Evolutionary conservation across 2,113 vertebrate genomes (phyloP), one percentile per base, ranked within the genome.

Genomic region (Vulpes lagopus): DNA sequence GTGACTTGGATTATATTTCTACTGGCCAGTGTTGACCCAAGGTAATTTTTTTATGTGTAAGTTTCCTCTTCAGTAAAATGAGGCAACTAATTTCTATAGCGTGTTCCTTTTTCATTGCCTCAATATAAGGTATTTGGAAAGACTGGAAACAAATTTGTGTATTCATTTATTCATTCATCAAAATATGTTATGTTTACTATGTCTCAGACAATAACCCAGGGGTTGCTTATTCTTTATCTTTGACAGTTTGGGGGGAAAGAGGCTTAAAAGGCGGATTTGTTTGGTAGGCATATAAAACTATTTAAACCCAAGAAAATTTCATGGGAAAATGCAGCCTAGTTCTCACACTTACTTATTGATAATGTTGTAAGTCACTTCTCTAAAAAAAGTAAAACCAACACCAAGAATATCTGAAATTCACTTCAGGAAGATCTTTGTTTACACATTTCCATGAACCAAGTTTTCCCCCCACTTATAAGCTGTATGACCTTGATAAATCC

Each of bases 401-500:
- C 8, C 27, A 78, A 73, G 94, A 73, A 76, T 81, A 65, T 67
- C n/a, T 97, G 64, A 95, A 92, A 89, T 89, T 93, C 19, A 30
- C 14, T 11, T 20, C 5, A 23, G 38, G 53, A 89, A 95, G 81
- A 73, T 51, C 30, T 86, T 89, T 84, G 20, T 84, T 81, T 95
- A 55, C 1, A 91, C 0, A 0, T 95, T 84, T 94, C 88, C 69
- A 79, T 74, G 80, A 80, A 81, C 16, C 32, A 11, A 8, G 17
- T 79, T 82, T 64, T 17, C 25, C 30, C 5, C 15, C 9, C 38
- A 17, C 23, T 87, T 67, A 32, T 0, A 71, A 80, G 62, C 59
- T 71, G 6, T 69, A 11, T 88, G 95, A 96, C 83, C 94, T 98
- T 97, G 96, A 71, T 85, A 79, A 96, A 79, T 30, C 43, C 23